These are phyloP conservation scores for Cliona cf. orientalis DNA, from an alignment of 37 sponge, comb jelly and placozoan species.

Conservation along the genomic window DNA sequence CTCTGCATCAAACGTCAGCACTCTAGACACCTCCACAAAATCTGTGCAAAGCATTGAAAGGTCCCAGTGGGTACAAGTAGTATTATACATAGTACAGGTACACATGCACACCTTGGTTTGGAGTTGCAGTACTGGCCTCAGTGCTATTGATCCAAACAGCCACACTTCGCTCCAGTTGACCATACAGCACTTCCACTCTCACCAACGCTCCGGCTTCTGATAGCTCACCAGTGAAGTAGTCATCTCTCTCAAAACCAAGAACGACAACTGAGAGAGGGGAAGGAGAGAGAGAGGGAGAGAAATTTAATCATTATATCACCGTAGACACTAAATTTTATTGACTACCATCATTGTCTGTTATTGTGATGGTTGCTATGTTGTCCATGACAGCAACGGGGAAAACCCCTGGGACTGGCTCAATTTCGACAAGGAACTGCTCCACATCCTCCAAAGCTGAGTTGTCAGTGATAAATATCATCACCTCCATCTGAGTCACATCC, in stretches of 20 bases:
- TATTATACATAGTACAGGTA: background rate
- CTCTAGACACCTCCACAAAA: background rate
- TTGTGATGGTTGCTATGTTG: constrained; percentile 1
- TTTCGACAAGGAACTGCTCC: constrained; percentile 10
- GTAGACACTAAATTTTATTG: background rate
- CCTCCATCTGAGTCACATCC: constrained; percentile 1
- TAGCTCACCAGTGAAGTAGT: background rate
- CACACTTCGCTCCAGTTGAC: background rate
- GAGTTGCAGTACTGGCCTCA: background rate
- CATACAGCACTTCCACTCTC: background rate
- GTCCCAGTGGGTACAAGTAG: no score
- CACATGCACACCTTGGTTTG: background rate
- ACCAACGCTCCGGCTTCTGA: background rate
- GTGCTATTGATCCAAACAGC: constrained; percentile 9
- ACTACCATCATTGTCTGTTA: constrained; percentile 43
- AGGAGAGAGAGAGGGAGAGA: background rate
- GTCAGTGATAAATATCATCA: background rate
- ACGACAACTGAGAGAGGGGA: constrained; percentile 1
- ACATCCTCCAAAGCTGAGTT: constrained; percentile 10
- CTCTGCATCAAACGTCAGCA: background rate
- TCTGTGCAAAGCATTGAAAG: background rate
- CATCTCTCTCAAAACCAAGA: background rate
- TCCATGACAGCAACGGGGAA: constrained; percentile 31
- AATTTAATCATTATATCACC: background rate
- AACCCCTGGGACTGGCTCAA: constrained; percentile 1